A percentile compares a stretch with the other conserved stretches of the same genome.
Evolutionary conservation across 2,113 vertebrate genomes (phyloP).

Genomic region (Zingel zingel): DNA sequence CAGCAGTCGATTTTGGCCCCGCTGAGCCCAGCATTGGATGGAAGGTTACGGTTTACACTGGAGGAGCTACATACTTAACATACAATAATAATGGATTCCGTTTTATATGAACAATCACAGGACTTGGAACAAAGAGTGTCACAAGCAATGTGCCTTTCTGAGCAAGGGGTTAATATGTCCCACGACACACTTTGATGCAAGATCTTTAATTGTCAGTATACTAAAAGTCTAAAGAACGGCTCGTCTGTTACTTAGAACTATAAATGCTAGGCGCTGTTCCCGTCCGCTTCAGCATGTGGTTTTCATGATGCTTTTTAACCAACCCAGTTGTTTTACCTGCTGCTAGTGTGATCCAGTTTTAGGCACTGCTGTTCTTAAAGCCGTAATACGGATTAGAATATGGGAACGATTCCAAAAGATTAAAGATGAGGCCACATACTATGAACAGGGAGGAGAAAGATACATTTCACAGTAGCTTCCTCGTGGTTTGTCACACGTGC

Average conservation of each 20-base stretch:
- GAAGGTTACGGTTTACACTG: constrained; percentile 75
- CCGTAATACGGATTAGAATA: constrained; percentile 21
- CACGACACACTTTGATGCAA: constrained; percentile 19
- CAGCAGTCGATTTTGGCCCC: constrained; percentile 41
- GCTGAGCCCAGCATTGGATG: constrained; percentile 50
- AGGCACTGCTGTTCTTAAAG: constrained; percentile 68
- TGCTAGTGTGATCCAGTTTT: constrained; percentile 79
- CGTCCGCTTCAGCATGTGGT: constrained; percentile 32
- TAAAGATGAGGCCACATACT: background rate
- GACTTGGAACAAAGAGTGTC: constrained; percentile 3
- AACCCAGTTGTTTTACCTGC: constrained; percentile 72
- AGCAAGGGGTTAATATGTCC: background rate
- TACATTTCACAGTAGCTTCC: constrained; percentile 45
- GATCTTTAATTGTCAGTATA: constrained; percentile 12
- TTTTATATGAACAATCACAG: constrained; percentile 35
- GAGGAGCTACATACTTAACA: constrained; percentile 53
- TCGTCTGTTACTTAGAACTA: constrained; percentile 16
- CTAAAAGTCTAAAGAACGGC: constrained; percentile 7
- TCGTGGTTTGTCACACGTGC: constrained; percentile 22
- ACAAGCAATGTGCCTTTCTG: background rate
- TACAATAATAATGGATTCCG: constrained; percentile 22
- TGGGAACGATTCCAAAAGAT: background rate
- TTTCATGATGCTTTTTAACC: constrained; percentile 48
- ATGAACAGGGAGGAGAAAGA: constrained; percentile 3
- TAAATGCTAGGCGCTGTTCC: constrained; percentile 22